These are phyloP conservation scores for Chlamydotis undulata DNA, from an alignment of 2,113 vertebrate species.

Conservation along the genomic window DNA sequence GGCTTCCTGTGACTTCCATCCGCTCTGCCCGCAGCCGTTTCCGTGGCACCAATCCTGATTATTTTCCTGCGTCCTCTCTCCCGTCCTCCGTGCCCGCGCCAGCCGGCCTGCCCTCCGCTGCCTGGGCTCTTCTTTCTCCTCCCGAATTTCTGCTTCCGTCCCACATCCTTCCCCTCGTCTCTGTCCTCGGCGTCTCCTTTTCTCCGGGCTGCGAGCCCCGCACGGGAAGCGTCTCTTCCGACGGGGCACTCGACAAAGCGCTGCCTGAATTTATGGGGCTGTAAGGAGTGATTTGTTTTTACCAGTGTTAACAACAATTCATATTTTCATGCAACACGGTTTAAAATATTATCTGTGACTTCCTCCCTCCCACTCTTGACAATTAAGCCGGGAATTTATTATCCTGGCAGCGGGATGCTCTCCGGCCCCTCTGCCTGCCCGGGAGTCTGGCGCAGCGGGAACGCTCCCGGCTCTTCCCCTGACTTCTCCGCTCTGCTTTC, in stretches of 20 bases:
- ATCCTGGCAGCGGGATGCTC: not conserved
- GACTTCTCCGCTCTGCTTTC: not conserved
- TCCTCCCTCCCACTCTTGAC: slow-evolving; percentile 6
- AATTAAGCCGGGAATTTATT: not conserved
- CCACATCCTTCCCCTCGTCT: rapidly evolving
- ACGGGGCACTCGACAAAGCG: not conserved
- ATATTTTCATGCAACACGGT: not conserved
- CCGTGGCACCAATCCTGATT: not conserved
- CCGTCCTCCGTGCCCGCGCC: not conserved
- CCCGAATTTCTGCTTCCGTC: not conserved
- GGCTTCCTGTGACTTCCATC: not conserved
- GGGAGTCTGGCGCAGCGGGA: rapidly evolving
- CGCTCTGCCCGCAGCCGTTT: not conserved
- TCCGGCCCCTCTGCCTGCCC: rapidly evolving
- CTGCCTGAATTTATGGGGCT: not conserved
- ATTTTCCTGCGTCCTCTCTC: not conserved
- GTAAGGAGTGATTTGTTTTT: slow-evolving; percentile 32
- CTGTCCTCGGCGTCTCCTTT: not conserved
- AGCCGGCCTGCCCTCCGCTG: not conserved
- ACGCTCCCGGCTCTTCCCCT: not conserved
- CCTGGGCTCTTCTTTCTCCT: not conserved
- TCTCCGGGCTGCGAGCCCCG: not conserved
- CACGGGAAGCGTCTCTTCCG: not conserved
- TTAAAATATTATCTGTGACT: slow-evolving; percentile 55
- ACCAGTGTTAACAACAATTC: not conserved